phyloP scores from a whole-genome alignment of 2,888 invertebrate species.

The Ditula angustiorana region DNA sequence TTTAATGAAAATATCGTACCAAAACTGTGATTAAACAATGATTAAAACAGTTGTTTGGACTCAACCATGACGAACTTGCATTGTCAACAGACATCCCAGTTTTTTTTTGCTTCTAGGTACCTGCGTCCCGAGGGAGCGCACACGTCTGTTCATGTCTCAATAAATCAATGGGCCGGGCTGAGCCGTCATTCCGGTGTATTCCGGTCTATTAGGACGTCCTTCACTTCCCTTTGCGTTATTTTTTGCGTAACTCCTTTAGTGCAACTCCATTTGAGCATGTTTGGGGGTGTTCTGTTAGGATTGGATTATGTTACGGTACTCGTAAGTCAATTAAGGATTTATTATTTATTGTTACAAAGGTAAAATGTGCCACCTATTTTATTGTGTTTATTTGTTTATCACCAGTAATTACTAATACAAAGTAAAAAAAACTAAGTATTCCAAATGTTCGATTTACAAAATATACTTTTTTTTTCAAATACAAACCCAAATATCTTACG shows the following conservation, averaged over 20 bases:
- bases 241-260: conserved; percentile 50
- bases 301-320: conserved; percentile 33
- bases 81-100: conserved; percentile 80
- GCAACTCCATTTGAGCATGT: conserved; percentile 47
- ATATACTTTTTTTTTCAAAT: too few species aligned
- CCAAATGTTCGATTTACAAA: too few species aligned
- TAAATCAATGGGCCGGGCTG: conserved; percentile 69
- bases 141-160: conserved; percentile 70
- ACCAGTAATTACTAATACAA: too few species aligned
- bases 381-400: neutral
- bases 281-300: conserved; percentile 37
- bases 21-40: too few species aligned
- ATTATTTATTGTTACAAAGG: neutral
- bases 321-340: neutral
- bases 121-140: conserved; percentile 64
- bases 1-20: too few species aligned
- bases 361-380: too few species aligned
- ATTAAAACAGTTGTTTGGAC: too few species aligned
- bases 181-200: conserved; percentile 57
- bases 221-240: conserved; percentile 54
- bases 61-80: conserved; percentile 64
- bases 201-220: conserved; percentile 48
- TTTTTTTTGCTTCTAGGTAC: conserved; percentile 59
- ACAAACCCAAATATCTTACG: too few species aligned
- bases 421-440: too few species aligned